A percentile compares a stretch with the other conserved stretches of the same genome.
These are phyloP conservation scores for Remorina albescens DNA, from an alignment of 2,797 vertebrate genomes.

Conservation along the genomic window DNA sequence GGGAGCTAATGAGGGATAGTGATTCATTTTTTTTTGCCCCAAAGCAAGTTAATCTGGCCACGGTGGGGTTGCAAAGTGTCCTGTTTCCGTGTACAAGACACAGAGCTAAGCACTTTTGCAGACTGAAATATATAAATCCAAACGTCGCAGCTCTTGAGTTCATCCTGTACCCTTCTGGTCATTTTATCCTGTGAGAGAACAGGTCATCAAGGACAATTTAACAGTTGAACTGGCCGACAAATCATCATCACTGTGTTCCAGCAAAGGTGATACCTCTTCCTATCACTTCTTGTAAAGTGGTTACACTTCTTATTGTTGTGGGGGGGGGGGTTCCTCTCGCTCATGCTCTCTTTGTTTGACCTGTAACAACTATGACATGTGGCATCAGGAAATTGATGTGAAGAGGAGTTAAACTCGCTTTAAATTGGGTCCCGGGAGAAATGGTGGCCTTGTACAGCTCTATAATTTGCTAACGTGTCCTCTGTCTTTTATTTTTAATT, in stretches of 20 bases:
- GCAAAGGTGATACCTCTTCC: conserved; percentile 12
- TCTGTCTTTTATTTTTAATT: conserved; percentile 1
- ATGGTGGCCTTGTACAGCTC: conserved; percentile 18
- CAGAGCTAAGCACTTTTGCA: neutral
- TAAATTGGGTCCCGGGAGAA: neutral
- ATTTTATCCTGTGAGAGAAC: conserved; percentile 21
- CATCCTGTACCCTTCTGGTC: conserved; percentile 1
- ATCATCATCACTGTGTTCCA: conserved; percentile 34
- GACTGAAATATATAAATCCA: conserved; percentile 6
- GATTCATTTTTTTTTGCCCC: neutral
- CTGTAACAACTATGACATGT: neutral
- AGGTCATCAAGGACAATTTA: conserved; percentile 31
- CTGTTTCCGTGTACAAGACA: conserved; percentile 1
- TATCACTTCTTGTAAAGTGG: neutral
- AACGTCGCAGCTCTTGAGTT: neutral
- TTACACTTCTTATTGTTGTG: neutral
- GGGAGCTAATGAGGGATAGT: no score
- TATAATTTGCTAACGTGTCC: conserved; percentile 27
- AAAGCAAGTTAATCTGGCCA: neutral
- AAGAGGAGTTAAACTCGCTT: neutral
- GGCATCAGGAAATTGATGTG: conserved; percentile 2
- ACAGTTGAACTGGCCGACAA: conserved; percentile 32
- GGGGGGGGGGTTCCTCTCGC: no score
- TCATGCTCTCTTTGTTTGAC: neutral
- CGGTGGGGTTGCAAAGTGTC: conserved; percentile 7